Base-by-base conservation (phyloP, 2,113 vertebrate species). In the Pionites leucogaster region DNA sequence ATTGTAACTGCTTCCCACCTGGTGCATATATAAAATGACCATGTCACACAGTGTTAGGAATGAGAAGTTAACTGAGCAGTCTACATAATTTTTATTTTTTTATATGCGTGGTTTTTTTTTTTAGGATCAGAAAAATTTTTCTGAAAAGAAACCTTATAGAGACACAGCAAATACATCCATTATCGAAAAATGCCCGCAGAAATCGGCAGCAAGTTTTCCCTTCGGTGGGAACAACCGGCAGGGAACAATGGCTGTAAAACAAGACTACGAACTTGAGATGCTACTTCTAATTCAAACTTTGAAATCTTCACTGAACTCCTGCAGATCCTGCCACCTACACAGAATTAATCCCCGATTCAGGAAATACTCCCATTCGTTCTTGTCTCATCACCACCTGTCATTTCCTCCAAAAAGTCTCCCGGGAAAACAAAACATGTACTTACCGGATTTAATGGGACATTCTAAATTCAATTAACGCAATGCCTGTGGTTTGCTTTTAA, bases 341-440 rank as follows among this genome's bases (percentile, higher is more conserved):
- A 59, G 59, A 82, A 93, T 20, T 92, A 82, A 76, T 80, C 78
- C 42, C 46, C 15, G 68, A 81, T 91, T 42, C 74, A 71, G 88
- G 84, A 93, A 91, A 81, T n/a, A 52, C 75, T 83, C 91, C 92
- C 46, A 29, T 33, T 85, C 63, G 64, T 82, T 82, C 69, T 84
- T 24, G 71, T 76, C 79, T 79, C 70, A 72, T 60, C 74, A 25
- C 69, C 46, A 93, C 63, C 75, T 89, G 91, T 71, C 70, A 53
- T 37, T 91, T 95, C 88, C 83, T 86, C 52, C 70, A 60, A 60
- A 16, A 53, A 67, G 55, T 93, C 72, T 77, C 86, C 52, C 9
- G 39, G 86, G 95, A 93, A 88, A 91, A 92, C 31, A 50, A 59
- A 39, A 86, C 5, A 1, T 17, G 27, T 50, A 77, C 60, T 76